Evolutionary conservation across 2,888 invertebrate genomes (phyloP), one percentile per base, ranked within the genome.

Genomic region (Dryomyza anilis): DNA sequence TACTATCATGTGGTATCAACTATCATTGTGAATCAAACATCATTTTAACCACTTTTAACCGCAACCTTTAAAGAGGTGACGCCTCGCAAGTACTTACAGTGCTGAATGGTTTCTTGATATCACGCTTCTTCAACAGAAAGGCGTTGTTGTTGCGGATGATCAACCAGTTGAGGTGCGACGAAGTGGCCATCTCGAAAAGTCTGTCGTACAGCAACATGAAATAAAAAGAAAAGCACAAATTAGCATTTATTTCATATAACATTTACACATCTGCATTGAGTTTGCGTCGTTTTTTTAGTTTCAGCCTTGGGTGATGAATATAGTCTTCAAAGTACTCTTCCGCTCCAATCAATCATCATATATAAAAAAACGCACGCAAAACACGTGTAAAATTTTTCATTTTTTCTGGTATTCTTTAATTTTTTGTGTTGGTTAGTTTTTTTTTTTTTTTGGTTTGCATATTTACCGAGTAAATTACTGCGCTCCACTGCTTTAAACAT

Each of bases 271-370:
- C n/a, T 21, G 3, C 27, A 36, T 58, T 7, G 19, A 23, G 5
- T 19, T 61, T 33, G 23, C 59, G 8, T n/a, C n/a, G n/a, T 14
- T 30, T 14, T 62, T 59, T 52, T 55, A 33, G 60, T 57, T 67
- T 81, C 82, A 82, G 82, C 73, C 70, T 76, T 75, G 82, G 81
- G 81, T 82, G 81, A 78, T 83, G 83, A 82, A 82, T 80, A 78
- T 83, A 81, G 83, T 83, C 83, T 80, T 83, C 82, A 83, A n/a
- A 79, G 78, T 78, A 80, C 80, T 82, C 80, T 82, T 82, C 82
- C 64, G 82, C 72, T 72, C 68, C n/a, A 71, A 64, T 74, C 74
- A 69, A 70, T 81, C 82, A 80, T 81, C 81, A 82, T 76, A n/a
- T 21, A 67, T 71, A 65, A 46, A 14, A 39, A 64, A 63, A 8